Percentiles rank a stretch among this genome's conserved stretches.
Conservation (phyloP, 2,797 vertebrate species). For the Alosa sapidissima region DNA sequence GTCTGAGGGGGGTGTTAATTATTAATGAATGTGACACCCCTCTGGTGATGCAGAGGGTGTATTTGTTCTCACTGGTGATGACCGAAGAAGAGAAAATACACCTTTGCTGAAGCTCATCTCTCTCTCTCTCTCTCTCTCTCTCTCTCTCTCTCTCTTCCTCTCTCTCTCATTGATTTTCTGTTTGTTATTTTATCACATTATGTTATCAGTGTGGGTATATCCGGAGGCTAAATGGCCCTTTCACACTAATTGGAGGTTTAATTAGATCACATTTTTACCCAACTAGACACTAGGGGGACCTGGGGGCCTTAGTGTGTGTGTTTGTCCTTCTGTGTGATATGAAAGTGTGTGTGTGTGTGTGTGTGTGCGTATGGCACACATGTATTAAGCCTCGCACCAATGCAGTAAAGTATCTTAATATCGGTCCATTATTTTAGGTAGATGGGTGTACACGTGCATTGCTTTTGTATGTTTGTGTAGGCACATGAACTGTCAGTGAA, state of each 20-base stretch:
- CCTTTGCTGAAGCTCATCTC: slow-evolving; percentile 8
- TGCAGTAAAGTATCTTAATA: too few species aligned
- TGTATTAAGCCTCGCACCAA: not conserved
- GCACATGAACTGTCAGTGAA: not conserved
- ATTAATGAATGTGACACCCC: slow-evolving; percentile 53
- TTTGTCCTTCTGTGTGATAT: slow-evolving; percentile 26
- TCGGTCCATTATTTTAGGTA: not conserved
- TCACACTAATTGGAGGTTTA: slow-evolving; percentile 85
- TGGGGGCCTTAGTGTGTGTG: slow-evolving; percentile 39
- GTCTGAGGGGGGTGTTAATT: slow-evolving; percentile 56
- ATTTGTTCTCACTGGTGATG: slow-evolving; percentile 12
- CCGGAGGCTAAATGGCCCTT: slow-evolving; percentile 79
- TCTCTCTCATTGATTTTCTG: slow-evolving; percentile 77
- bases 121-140: too few species aligned
- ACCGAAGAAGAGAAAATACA: not conserved
- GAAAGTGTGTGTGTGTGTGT: not conserved
- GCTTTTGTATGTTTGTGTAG: not conserved
- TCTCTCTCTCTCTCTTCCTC: slow-evolving; percentile 51
- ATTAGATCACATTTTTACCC: slow-evolving; percentile 87
- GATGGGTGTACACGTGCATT: not conserved
- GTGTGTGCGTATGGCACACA: not conserved
- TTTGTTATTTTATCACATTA: slow-evolving; percentile 83
- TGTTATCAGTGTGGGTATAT: slow-evolving; percentile 72
- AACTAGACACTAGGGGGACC: slow-evolving; percentile 76
- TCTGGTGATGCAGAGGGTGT: slow-evolving; percentile 42